Base-by-base conservation (phyloP, 1,140 invertebrate genomes). In the Triops longicaudatus region DNA sequence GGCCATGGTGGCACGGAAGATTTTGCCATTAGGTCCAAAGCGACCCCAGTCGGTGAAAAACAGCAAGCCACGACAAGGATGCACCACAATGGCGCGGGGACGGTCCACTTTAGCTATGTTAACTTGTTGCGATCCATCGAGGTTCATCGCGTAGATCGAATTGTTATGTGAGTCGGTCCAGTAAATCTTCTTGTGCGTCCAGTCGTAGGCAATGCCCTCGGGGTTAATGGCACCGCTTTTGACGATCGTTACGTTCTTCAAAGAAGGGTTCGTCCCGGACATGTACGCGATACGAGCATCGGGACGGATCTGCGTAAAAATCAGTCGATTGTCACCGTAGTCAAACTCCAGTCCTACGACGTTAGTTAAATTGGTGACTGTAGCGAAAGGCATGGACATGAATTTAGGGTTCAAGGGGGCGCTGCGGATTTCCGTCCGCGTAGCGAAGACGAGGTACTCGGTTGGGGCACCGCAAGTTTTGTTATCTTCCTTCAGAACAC, bases 291-390 rank as follows among this genome's bases (percentile, higher is more conserved):
- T 96, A 81, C 90, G 90, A 0, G 94, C 91, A 90, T 93, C 93
- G 0, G 95, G 95, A 81, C 94, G 87, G 42, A 97, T 96, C 85
- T 97, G 94, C 0, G 95, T 96, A 81, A 95, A 97, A 79, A 97
- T 89, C 73, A 98, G 82, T 76, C 90, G 91, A 73, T 96, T 91
- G 77, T 98, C 92, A 0, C 88, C 87, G 81, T 93, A 96, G 84
- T 99, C 96, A 83, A 98, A 98, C 84, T 99, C 97, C 28, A 99
- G 87, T 0, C 96, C 96, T 1, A 98, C 97, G 2, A 98, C 96
- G 82, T 98, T 98, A 0, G 95, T 97, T 43, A 99, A 86, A 82
- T 98, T 98, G 0, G 89, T 90, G 63, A 87, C 14, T 14, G 22
- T 22, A 63, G 91, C 90, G 81, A 98, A 97, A 0, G 96, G 96